phyloP scores from a whole-genome alignment of 2,113 vertebrate genomes.

The Platanista minor region DNA sequence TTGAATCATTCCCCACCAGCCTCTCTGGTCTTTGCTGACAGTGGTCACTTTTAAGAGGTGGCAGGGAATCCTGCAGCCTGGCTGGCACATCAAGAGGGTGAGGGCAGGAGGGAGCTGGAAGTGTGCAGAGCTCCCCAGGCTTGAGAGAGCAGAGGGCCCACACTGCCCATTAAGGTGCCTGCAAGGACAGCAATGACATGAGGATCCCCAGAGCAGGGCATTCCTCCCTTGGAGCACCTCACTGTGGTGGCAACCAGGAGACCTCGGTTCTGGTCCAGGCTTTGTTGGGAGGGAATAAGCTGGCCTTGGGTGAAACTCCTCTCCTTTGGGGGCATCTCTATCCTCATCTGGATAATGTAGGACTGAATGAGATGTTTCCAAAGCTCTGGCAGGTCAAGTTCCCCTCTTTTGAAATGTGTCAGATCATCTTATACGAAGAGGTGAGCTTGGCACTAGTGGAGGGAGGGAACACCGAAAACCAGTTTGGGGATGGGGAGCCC shows the following conservation, averaged over 20 bases:
- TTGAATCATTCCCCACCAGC: fast-evolving
- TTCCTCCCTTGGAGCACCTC: background rate
- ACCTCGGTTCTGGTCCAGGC: background rate
- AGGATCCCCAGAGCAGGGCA: background rate
- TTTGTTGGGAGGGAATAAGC: background rate
- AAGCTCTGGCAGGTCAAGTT: background rate
- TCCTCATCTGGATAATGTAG: background rate
- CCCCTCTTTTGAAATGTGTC: background rate
- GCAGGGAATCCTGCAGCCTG: background rate
- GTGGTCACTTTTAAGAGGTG: background rate
- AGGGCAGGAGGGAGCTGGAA: background rate
- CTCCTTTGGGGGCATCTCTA: background rate
- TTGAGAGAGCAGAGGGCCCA: background rate
- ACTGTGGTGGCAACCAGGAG: background rate
- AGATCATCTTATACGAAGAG: background rate
- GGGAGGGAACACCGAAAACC: background rate
- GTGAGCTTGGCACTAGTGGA: background rate
- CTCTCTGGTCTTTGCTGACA: background rate
- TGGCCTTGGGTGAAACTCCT: background rate
- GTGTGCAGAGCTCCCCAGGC: background rate
- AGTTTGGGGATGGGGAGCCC: background rate
- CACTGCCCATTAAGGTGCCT: fast-evolving
- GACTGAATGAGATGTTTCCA: background rate
- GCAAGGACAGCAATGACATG: fast-evolving
- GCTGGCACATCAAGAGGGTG: background rate